Percentiles rank a stretch among this genome's conserved stretches.
These are phyloP conservation scores for Oikopleura dioica DNA, from an alignment of 23 tunicate genomes.

Conservation along the genomic window DNA sequence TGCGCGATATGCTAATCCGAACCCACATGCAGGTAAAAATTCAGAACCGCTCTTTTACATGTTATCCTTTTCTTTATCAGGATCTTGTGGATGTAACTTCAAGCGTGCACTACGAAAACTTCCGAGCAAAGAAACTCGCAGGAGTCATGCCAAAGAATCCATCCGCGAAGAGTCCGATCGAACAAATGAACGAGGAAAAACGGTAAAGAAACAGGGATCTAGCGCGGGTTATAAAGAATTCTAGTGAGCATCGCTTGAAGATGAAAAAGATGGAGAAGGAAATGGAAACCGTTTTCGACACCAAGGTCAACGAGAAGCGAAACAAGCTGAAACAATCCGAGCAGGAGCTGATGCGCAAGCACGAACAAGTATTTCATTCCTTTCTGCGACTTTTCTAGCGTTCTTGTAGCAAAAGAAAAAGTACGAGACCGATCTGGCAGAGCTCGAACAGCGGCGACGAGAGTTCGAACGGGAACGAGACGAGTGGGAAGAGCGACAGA, in stretches of 20 bases:
- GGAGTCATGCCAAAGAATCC: too few relatives aligned
- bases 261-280: constrained; percentile 97
- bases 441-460: constrained; percentile 46
- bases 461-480: constrained; percentile 59
- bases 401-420: constrained; percentile 37
- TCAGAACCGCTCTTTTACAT: not conserved
- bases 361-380: too few relatives aligned
- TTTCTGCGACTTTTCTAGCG: too few relatives aligned
- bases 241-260: constrained; percentile 63
- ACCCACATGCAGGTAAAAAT: constrained; percentile 17
- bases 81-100: constrained; percentile 81
- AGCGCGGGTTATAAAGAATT: too few relatives aligned
- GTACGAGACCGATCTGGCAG: constrained; percentile 39
- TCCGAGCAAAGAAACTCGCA: constrained; percentile 58
- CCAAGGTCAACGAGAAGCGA: constrained; percentile 80
- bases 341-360: too few relatives aligned
- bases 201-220: too few relatives aligned
- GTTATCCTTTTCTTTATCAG: constrained; percentile 20
- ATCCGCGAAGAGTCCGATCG: too few relatives aligned
- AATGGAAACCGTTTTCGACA: constrained; percentile 83
- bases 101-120: constrained; percentile 71
- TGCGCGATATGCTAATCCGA: constrained; percentile 78
- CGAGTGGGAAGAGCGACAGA: constrained; percentile 34
- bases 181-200: constrained; percentile 87
- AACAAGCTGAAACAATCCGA: constrained; percentile 72